Evolutionary conservation across 2,888 invertebrate genomes (phyloP).

Genomic region (Crossocerus cetratus): DNA sequence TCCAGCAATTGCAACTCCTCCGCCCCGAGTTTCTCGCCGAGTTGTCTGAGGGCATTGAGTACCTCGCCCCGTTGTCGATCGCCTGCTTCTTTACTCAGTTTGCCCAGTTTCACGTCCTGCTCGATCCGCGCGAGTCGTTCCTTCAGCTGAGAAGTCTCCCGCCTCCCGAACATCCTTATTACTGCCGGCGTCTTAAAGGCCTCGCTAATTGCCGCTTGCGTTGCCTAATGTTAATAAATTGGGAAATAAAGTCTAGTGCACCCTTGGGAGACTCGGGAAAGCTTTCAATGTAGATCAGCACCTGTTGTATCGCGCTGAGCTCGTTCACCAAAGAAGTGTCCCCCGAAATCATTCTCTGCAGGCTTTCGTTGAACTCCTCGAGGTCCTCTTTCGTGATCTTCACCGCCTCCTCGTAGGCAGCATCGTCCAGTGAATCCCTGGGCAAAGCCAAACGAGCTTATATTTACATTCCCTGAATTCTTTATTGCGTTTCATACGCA

Average conservation of each 20-base stretch:
- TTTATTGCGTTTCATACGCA: constrained; percentile 65
- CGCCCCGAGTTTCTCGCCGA: constrained; percentile 78
- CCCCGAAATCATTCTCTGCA: constrained; percentile 82
- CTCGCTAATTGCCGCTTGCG: constrained; percentile 85
- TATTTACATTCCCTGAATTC: neutral
- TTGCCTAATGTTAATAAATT: constrained; percentile 78
- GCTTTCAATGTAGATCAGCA: too few species aligned
- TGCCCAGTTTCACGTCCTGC: constrained; percentile 81
- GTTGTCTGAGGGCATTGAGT: constrained; percentile 77
- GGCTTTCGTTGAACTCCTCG: constrained; percentile 82
- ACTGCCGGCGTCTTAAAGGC: constrained; percentile 88
- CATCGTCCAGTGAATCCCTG: constrained; percentile 81
- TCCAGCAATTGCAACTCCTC: constrained; percentile 78
- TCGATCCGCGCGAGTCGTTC: constrained; percentile 80
- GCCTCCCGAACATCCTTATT: constrained; percentile 84
- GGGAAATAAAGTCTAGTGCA: too few species aligned
- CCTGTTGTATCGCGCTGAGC: constrained; percentile 79
- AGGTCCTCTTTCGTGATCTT: constrained; percentile 85
- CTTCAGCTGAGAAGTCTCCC: constrained; percentile 83
- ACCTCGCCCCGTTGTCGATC: constrained; percentile 79
- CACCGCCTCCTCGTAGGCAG: constrained; percentile 84
- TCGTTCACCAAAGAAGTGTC: constrained; percentile 83
- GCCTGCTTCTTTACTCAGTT: constrained; percentile 77
- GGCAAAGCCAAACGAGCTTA: neutral
- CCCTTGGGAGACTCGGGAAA: too few species aligned